Evolutionary conservation across 2,797 vertebrate genomes (phyloP), one percentile per base, ranked within the genome.

Genomic region (Centropyge bicolor): DNA sequence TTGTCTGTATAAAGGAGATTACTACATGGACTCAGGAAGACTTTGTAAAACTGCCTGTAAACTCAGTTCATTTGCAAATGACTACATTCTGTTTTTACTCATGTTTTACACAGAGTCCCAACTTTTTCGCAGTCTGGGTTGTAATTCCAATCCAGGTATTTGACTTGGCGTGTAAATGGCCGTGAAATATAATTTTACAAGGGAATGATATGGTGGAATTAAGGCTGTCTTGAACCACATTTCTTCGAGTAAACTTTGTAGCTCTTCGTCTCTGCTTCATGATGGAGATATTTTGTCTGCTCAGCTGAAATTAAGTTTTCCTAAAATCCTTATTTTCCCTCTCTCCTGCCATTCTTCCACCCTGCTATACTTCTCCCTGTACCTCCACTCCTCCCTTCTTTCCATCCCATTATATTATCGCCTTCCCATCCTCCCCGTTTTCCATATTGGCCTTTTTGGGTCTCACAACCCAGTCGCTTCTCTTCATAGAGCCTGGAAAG

Each of bases 401-500:
- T 89, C 87, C 82, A 84, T 90, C 65, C 76, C 81, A 84, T 89
- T 90, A 80, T 91, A 83, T 91, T 89, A 89, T 91, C 84, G 17
- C 63, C 75, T 71, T 90, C 81, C 81, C 76, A 77, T 89, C 83
- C 82, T 86, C 76, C 79, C 62, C 80, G 17, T 91, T 88, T 91
- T 92, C 92, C 91, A 90, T 84, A 87, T 89, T 87, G 93, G 87
- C 80, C 88, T 88, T 91, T 91, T 90, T 91, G 89, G 88, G 88
- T 92, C 90, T 94, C 89, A 77, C 84, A 92, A 86, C 86, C 86
- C 85, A 87, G 88, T 85, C 66, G 56, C 86, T 92, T 90, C 88
- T 88, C 87, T 93, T 91, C 92, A 92, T 90, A 85, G 76, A 92
- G 89, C 79, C 86, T 85, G 82, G 92, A 93, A 93, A 91, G 91